These are phyloP conservation scores for Archilochus colubris DNA, from an alignment of 2,113 vertebrate species.

Conservation along the genomic window DNA sequence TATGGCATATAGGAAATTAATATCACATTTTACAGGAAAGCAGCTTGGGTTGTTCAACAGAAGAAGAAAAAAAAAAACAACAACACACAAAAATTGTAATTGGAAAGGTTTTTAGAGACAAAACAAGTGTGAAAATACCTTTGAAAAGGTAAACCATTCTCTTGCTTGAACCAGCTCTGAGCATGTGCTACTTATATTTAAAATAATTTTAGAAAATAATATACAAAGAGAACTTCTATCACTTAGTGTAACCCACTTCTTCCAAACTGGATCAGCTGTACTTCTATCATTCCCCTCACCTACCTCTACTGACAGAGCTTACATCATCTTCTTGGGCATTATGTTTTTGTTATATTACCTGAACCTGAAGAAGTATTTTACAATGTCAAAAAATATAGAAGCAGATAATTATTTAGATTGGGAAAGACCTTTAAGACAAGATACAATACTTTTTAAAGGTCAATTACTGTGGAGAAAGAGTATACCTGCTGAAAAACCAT, in stretches of 20 bases:
- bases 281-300: neutral
- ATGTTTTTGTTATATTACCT: neutral
- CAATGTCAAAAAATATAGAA: neutral
- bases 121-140: neutral
- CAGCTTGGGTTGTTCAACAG: neutral
- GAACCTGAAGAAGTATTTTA: neutral
- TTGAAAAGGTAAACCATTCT: neutral
- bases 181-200: neutral
- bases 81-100: neutral
- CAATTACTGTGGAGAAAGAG: fast-evolving
- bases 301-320: neutral
- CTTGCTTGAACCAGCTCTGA: neutral
- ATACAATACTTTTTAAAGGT: neutral
- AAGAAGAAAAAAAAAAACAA: neutral
- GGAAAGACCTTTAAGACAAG: neutral
- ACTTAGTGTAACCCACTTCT: neutral
- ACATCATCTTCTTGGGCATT: neutral
- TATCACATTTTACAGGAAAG: neutral
- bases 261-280: neutral
- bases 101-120: neutral
- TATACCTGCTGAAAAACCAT: neutral
- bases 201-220: neutral
- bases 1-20: neutral
- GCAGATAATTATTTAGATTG: neutral
- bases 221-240: neutral